Evolutionary conservation across 2,113 vertebrate species (phyloP).

Genomic region (Scytalopus superciliaris): DNA sequence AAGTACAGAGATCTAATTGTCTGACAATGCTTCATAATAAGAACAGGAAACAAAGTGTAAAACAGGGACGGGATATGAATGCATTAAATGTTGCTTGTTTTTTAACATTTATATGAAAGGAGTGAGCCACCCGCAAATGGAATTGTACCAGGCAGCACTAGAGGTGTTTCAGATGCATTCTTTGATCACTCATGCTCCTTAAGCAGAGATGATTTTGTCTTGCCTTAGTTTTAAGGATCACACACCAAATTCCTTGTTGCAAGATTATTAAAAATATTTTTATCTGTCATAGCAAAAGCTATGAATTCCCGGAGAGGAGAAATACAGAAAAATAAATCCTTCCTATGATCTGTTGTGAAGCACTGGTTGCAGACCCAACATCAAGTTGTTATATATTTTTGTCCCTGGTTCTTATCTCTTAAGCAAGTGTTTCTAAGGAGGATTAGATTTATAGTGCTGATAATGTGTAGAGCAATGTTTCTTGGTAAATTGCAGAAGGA

Average conservation of each 20-base stretch:
- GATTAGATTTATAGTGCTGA: conserved; percentile 37
- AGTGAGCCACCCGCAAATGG: neutral
- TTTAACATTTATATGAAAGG: neutral
- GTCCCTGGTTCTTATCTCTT: conserved; percentile 6
- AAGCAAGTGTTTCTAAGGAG: conserved; percentile 27
- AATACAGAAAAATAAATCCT: neutral
- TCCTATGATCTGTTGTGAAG: neutral
- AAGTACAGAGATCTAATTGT: neutral
- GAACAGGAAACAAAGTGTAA: neutral
- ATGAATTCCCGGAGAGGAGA: neutral
- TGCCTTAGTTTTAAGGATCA: neutral
- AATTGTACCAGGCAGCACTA: neutral
- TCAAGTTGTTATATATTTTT: neutral
- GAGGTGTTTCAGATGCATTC: neutral
- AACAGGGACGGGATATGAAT: neutral
- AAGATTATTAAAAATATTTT: conserved; percentile 57
- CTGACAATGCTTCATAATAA: neutral
- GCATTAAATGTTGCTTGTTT: neutral
- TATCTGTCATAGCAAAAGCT: conserved; percentile 35
- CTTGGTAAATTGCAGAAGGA: neutral
- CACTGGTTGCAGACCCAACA: neutral
- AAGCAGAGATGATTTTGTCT: neutral
- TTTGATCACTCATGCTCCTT: neutral
- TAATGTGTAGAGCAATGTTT: neutral
- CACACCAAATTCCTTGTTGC: neutral